phyloP scores from a whole-genome alignment of 2,797 vertebrate genomes.

The Falco naumanni region DNA sequence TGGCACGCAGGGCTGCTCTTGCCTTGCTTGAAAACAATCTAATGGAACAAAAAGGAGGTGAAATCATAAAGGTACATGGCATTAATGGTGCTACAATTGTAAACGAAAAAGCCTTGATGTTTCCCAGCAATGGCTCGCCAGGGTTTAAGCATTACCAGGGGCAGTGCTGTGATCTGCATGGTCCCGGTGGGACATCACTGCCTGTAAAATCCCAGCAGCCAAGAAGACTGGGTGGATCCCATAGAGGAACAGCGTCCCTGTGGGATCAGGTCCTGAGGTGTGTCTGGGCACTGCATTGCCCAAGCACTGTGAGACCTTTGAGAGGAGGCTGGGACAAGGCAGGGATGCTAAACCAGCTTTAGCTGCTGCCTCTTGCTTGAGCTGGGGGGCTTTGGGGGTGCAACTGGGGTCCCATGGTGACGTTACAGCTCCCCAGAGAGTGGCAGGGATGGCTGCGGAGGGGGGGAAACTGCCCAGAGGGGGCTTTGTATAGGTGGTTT shows the following conservation, averaged over 20 bases:
- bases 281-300: background rate
- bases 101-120: background rate
- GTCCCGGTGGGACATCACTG: background rate
- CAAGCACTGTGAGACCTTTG: rapidly evolving
- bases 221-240: background rate
- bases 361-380: background rate
- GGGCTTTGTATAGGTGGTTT: background rate
- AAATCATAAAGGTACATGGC: background rate
- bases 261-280: background rate
- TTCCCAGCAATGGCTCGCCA: background rate
- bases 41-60: constrained; percentile 8
- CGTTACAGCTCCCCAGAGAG: background rate
- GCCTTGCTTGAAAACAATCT: constrained; percentile 46
- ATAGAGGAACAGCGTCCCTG: background rate
- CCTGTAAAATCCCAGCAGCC: background rate
- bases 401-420: background rate
- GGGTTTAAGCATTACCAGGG: background rate
- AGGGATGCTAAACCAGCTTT: background rate
- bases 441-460: rapidly evolving
- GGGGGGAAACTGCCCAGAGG: background rate
- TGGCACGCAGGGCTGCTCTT: background rate
- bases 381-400: background rate
- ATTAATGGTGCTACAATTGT: background rate
- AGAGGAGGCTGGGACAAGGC: background rate
- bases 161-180: background rate